Evolutionary conservation across 2,888 invertebrate species (phyloP), one percentile per base, ranked within the genome.

Genomic region (Trachelus stipa): DNA sequence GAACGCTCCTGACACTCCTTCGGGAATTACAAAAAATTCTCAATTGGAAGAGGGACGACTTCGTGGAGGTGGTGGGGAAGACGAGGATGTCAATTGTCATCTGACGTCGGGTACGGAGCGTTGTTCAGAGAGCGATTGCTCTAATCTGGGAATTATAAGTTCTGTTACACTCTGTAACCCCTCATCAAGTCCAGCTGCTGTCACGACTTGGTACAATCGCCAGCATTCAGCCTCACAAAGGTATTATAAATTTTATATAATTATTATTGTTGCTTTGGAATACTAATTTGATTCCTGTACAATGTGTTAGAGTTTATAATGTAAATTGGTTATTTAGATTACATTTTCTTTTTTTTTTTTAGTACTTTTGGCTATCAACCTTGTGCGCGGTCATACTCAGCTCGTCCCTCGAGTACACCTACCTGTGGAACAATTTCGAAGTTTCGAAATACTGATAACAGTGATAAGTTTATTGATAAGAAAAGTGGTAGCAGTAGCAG

Each of bases 161-260:
- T 79, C 79, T 11, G 80, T 79, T 34, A 81, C 81, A 68, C 76
- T 80, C 69, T 81, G 78, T 73, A 80, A 84, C 69, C 80, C 77
- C 56, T 68, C 79, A n/a, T 80, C 78, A 11, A 81, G 79, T 31
- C 80, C 83, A 4, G 79, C 80, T n/a, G 79, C 83, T n/a, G 76
- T 82, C 12, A 83, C 82, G 33, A 79, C 85, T 37, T 86, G 85
- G 87, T 84, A 85, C 79, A 85, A 83, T 79, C 82, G 81, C n/a
- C 81, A 78, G 34, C 76, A 76, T 73, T 79, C 79, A 9, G 69
- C 79, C 11, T 79, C 79, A 12, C 79, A 79, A 56, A 79, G 79
- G 79, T 78, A 31, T 23, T 23, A 68, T 11, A 3, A 23, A n/a
- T 15, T 11, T 23, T 1, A 73, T 77, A 2, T 40, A 40, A 40